These are phyloP conservation scores for Epinotia demarniana DNA, from an alignment of 2,888 invertebrate genomes.

Conservation along the genomic window DNA sequence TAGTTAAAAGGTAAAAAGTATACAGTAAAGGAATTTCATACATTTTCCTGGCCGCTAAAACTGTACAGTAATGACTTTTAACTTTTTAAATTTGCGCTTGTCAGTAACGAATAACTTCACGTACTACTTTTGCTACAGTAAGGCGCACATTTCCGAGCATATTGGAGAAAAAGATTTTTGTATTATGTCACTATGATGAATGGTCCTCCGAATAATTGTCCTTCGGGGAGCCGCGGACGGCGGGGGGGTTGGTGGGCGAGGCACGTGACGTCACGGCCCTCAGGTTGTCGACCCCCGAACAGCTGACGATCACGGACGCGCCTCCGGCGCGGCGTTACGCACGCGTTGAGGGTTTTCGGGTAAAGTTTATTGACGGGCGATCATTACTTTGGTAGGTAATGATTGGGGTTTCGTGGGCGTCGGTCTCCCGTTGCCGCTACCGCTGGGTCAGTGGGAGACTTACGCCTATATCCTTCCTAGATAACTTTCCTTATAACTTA, in stretches of 20 bases:
- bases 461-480: neutral
- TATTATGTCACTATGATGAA: slow-evolving; percentile 41
- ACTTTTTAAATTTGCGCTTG: too few species aligned
- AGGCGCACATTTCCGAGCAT: too few species aligned
- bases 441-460: neutral
- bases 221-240: slow-evolving; percentile 24
- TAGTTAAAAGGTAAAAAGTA: too few species aligned
- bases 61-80: too few species aligned
- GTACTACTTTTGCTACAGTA: too few species aligned
- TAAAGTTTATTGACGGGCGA: slow-evolving; percentile 8
- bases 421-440: neutral
- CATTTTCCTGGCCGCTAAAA: too few species aligned
- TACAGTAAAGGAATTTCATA: too few species aligned
- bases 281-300: slow-evolving; percentile 32
- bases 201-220: slow-evolving; percentile 41
- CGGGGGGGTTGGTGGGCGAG: slow-evolving; percentile 26
- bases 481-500: neutral
- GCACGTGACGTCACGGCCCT: slow-evolving; percentile 42
- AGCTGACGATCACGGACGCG: slow-evolving; percentile 35
- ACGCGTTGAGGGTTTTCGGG: slow-evolving; percentile 24
- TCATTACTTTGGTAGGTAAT: slow-evolving; percentile 18
- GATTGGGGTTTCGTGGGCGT: slow-evolving; percentile 14
- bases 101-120: too few species aligned
- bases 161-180: slow-evolving; percentile 33
- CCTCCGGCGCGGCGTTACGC: slow-evolving; percentile 24